Conservation (phyloP, 2,113 vertebrate genomes). For the Heptranchias perlo region DNA sequence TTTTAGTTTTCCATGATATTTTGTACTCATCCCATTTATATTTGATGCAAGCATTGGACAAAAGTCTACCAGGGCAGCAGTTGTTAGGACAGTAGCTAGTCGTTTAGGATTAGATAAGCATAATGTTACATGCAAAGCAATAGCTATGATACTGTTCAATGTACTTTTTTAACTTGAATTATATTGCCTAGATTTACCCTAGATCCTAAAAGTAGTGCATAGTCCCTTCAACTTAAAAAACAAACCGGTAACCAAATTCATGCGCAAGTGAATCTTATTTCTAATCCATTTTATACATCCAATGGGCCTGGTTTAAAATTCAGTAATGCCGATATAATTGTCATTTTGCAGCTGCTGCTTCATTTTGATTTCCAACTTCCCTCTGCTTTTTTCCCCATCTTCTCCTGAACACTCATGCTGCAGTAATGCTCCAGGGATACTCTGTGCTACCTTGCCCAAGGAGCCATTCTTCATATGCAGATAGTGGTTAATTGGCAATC, state of each 20-base stretch:
- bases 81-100: constrained; percentile 42
- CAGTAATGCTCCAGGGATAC: neutral
- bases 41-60: constrained; percentile 44
- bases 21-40: constrained; percentile 56
- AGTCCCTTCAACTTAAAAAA: neutral
- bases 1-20: constrained; percentile 52
- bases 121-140: neutral
- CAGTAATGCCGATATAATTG: neutral
- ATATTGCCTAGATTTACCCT: neutral
- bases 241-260: neutral
- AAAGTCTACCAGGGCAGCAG: constrained; percentile 43
- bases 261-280: neutral
- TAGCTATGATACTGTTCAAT: neutral
- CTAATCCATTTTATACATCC: neutral
- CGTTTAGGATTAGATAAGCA: neutral
- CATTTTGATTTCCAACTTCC: neutral
- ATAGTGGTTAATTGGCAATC: neutral
- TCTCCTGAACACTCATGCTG: neutral
- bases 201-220: neutral
- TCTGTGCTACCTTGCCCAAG: neutral
- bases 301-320: neutral
- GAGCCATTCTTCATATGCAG: neutral
- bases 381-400: neutral
- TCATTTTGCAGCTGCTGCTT: neutral
- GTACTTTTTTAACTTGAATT: neutral